These are phyloP conservation scores for Sciurus vulgaris DNA, from an alignment of 2,797 vertebrate species.

Conservation along the genomic window DNA sequence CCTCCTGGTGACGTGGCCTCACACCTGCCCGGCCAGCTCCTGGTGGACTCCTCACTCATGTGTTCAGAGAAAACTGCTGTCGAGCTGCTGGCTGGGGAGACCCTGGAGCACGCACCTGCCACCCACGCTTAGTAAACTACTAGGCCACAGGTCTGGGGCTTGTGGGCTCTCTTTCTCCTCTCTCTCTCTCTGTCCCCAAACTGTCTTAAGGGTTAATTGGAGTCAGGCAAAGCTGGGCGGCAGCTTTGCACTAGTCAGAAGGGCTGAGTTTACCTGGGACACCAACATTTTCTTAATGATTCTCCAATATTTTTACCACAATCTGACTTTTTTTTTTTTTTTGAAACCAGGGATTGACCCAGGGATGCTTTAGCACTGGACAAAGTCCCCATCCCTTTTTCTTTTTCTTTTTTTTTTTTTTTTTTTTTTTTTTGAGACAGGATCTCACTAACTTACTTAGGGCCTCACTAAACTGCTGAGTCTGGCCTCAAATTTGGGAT, in stretches of 20 bases:
- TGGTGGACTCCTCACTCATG: no score
- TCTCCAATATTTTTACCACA: not conserved
- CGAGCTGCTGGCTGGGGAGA: not conserved
- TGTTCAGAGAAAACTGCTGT: not conserved
- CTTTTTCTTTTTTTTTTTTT: no score
- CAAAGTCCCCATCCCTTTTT: no score
- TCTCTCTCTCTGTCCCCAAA: accelerated
- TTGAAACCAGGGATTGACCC: no score
- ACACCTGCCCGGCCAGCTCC: no score
- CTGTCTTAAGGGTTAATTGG: not conserved
- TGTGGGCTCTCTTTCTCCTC: not conserved
- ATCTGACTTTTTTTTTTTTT: not conserved
- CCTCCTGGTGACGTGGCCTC: no score
- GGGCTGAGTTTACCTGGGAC: not conserved
- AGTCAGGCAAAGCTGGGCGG: not conserved
- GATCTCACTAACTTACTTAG: no score
- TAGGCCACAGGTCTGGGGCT: not conserved
- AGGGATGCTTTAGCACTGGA: no score
- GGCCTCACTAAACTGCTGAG: no score
- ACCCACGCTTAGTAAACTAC: not conserved
- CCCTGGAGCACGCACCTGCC: not conserved
- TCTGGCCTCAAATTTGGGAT: no score
- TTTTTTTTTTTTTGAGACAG: no score
- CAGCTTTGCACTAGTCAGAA: not conserved
- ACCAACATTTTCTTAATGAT: not conserved